These are phyloP conservation scores for Tokudaia tokunoshimensis DNA, from an alignment of 2,797 vertebrate species.

Conservation along the genomic window DNA sequence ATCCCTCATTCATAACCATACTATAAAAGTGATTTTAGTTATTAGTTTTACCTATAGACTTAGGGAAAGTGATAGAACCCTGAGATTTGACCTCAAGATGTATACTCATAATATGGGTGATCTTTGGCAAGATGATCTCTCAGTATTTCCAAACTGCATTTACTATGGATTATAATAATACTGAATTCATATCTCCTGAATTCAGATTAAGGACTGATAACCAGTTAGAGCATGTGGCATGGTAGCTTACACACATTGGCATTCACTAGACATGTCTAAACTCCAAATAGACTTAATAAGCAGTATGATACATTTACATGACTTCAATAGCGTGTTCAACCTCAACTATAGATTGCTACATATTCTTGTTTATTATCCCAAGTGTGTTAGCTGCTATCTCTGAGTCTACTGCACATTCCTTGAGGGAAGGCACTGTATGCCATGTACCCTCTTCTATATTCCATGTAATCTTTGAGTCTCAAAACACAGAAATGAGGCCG, in stretches of 20 bases:
- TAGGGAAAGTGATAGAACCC: background rate
- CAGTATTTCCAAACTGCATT: background rate
- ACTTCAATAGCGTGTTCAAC: background rate
- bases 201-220: background rate
- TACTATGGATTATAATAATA: background rate
- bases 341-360: background rate
- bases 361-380: background rate
- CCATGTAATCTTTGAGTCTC: background rate
- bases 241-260: background rate
- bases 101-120: background rate
- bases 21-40: background rate
- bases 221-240: background rate
- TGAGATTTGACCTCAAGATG: background rate
- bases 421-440: background rate
- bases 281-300: background rate
- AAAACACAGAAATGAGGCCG: background rate
- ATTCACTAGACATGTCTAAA: background rate
- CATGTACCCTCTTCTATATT: background rate
- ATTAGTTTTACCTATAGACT: background rate
- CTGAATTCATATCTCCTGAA: background rate
- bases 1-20: background rate
- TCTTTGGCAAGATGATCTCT: background rate
- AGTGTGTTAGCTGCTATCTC: background rate
- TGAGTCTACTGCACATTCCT: background rate
- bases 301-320: background rate